Evolutionary conservation across 2,888 invertebrate genomes (phyloP).

Genomic region (Drosophila niveifrons): DNA sequence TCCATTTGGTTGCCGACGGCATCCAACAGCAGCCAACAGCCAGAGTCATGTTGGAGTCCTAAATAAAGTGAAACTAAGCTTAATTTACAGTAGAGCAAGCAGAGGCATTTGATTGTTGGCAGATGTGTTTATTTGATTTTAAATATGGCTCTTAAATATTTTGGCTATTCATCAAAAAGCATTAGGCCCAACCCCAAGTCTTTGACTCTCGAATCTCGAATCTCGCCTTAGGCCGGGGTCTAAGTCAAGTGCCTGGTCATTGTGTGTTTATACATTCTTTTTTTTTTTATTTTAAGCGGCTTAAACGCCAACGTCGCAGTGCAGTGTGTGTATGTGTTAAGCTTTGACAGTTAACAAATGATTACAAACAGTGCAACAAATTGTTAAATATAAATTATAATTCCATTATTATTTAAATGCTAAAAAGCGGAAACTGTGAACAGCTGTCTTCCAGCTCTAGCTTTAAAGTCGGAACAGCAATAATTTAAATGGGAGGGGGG

Average conservation of each 20-base stretch:
- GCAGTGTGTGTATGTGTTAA: slow-evolving; percentile 20
- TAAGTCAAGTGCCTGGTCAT: slow-evolving; percentile 57
- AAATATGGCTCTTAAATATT: slow-evolving; percentile 80
- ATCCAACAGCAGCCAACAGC: slow-evolving; percentile 6
- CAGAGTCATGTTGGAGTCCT: slow-evolving; percentile 36
- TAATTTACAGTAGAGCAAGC: slow-evolving; percentile 78
- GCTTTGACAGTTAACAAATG: slow-evolving; percentile 78
- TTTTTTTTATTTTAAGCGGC: slow-evolving; percentile 65
- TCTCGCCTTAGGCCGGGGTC: background rate
- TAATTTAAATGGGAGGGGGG: slow-evolving; percentile 57
- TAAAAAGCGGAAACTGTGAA: slow-evolving; percentile 69
- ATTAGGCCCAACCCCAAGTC: slow-evolving; percentile 39
- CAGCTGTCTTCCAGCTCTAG: slow-evolving; percentile 61
- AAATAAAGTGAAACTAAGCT: slow-evolving; percentile 79
- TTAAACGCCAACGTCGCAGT: slow-evolving; percentile 70
- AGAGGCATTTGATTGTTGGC: slow-evolving; percentile 68
- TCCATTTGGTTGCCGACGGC: slow-evolving; percentile 49
- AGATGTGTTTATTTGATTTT: slow-evolving; percentile 81
- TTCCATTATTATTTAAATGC: slow-evolving; percentile 80
- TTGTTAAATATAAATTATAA: slow-evolving; percentile 79
- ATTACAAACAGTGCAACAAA: slow-evolving; percentile 82
- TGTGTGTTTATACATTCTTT: slow-evolving; percentile 36
- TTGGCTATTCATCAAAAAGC: slow-evolving; percentile 68
- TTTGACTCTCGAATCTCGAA: background rate
- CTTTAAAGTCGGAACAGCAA: slow-evolving; percentile 66